phyloP scores from a whole-genome alignment of 2,797 vertebrate genomes.

The Neoniphon sammara region DNA sequence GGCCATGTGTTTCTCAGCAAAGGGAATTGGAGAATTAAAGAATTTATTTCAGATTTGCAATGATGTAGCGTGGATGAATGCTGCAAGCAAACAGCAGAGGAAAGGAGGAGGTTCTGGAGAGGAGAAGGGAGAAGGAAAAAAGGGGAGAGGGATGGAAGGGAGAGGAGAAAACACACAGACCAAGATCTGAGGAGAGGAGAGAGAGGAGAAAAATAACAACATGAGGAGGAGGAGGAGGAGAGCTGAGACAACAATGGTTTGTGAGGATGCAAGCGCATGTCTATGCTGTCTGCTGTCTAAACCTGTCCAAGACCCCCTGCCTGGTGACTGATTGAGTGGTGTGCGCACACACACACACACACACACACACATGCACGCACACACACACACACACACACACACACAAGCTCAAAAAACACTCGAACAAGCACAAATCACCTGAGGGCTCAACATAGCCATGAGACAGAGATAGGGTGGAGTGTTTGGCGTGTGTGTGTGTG shows the following conservation, averaged over 20 bases:
- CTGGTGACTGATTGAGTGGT: not conserved
- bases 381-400: not conserved
- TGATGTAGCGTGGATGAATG: not conserved
- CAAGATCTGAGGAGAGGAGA: not conserved
- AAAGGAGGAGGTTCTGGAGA: not conserved
- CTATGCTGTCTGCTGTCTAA: conserved; percentile 10
- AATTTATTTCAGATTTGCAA: not conserved
- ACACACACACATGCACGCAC: not conserved
- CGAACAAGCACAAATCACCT: not conserved
- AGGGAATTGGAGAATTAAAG: not conserved
- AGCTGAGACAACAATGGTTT: conserved; percentile 6
- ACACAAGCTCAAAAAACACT: conserved; percentile 9
- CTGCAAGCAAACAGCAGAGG: too few species aligned
- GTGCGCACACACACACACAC: not conserved
- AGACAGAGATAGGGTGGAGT: not conserved
- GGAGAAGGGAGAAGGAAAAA: not conserved
- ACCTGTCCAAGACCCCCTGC: conserved; percentile 8
- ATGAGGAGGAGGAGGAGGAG: conserved; percentile 1
- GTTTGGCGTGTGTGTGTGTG: not conserved
- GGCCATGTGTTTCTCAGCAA: not conserved
- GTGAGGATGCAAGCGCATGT: not conserved
- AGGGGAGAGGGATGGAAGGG: too few species aligned
- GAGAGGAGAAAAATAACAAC: not conserved
- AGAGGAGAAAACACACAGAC: not conserved
- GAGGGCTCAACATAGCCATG: not conserved